Evolutionary conservation across 2,113 vertebrate species (phyloP), one percentile per base, ranked within the genome.

Genomic region (Fregetta grallaria): DNA sequence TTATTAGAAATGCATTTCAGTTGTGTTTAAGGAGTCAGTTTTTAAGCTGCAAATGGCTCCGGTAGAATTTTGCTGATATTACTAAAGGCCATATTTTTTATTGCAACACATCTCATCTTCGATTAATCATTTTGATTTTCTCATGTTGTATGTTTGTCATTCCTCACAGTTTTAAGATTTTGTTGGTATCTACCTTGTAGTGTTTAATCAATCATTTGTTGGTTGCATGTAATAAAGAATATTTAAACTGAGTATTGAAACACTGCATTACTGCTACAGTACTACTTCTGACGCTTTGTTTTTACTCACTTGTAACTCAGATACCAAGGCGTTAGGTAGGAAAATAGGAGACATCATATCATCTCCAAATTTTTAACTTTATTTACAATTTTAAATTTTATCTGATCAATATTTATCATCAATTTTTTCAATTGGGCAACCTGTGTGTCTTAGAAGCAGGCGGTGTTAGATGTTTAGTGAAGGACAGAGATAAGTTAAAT

Each of bases 181-280:
- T 93, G 82, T 96, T 56, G 22, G 40, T 81, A 27, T 96, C 92
- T 97, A 42, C 90, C 66, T 92, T 90, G 65, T 55, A 61, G 25
- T 68, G 63, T 93, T 98, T 90, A 92, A 94, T 98, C 94, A 85
- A 83, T 96, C 79, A 73, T 58, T 91, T 95, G 88, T 76, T 80
- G 75, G 32, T 67, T 68, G 79, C 8, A 4, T 62, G 47, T 58
- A 50, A 92, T 27, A 70, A 36, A 34, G 38, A 38, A 15, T 50
- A 30, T 92, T 92, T 96, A 63, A 85, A 30, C 36, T n/a, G 81
- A 70, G 27, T 23, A 21, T 84, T 90, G 38, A 53, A 72, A 50
- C 40, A 32, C 66, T 65, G 71, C 16, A 7, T 47, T 62, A 66
- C 52, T 62, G n/a, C 73, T 84, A 47, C 34, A 32, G 66, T 25